phyloP scores from a whole-genome alignment of 1,140 invertebrate genomes.

The Campoletis sonorensis region DNA sequence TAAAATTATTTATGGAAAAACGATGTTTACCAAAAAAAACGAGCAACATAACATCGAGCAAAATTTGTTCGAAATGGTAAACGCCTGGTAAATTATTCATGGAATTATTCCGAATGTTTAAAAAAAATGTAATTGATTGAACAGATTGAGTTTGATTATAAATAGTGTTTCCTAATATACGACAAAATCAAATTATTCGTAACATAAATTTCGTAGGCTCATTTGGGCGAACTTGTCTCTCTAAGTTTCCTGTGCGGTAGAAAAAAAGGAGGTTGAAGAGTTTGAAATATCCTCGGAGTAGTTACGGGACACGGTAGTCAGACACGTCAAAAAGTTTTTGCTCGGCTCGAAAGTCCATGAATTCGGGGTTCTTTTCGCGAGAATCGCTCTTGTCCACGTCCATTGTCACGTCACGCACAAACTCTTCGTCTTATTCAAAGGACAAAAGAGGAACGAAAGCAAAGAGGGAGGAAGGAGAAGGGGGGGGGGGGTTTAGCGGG shows the following conservation, averaged over 20 bases:
- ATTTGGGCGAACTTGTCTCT: background rate
- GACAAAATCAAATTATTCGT: no score
- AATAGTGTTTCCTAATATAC: no score
- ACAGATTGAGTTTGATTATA: no score
- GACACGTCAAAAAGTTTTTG: slow-evolving; percentile 23
- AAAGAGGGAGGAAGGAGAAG: background rate
- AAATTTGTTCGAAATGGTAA: no score
- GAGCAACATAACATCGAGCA: no score
- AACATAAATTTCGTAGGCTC: background rate
- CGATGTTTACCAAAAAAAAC: no score
- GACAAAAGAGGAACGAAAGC: background rate
- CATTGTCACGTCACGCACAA: slow-evolving; percentile 38
- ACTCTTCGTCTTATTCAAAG: slow-evolving; percentile 36
- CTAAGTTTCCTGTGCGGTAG: background rate
- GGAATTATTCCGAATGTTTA: no score
- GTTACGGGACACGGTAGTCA: slow-evolving; percentile 30
- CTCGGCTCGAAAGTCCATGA: slow-evolving; percentile 23
- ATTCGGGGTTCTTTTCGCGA: slow-evolving; percentile 28
- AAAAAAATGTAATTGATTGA: no score
- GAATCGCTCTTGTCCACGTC: slow-evolving; percentile 21
- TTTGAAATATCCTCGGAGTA: background rate
- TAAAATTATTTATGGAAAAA: no score
- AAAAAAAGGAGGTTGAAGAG: background rate
- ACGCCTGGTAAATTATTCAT: no score
- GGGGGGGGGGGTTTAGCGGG: background rate